These are phyloP conservation scores for Chelon auratus DNA, from an alignment of 2,797 vertebrate species.

Conservation along the genomic window DNA sequence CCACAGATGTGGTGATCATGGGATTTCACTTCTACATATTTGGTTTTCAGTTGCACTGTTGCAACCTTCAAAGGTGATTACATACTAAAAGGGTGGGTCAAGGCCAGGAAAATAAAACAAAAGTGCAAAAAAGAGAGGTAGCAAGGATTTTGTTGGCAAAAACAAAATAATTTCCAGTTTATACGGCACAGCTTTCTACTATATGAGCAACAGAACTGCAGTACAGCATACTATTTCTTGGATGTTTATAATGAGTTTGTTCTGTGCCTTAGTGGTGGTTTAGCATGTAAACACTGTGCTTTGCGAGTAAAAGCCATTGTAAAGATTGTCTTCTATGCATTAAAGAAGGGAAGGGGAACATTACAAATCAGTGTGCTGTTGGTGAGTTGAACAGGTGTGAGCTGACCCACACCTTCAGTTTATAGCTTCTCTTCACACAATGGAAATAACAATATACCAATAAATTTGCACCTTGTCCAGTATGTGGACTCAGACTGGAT, in stretches of 20 bases:
- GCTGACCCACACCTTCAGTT: conserved; percentile 62
- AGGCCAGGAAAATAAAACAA: conserved; percentile 31
- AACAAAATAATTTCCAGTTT: conserved; percentile 29
- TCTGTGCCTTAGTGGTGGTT: conserved; percentile 45
- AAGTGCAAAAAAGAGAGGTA: conserved; percentile 70
- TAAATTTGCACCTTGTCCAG: conserved; percentile 29
- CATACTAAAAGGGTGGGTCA: conserved; percentile 1
- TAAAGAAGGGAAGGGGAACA: conserved; percentile 44
- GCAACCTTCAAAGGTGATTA: conserved; percentile 5
- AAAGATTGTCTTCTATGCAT: conserved; percentile 75
- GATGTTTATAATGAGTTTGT: conserved; percentile 19
- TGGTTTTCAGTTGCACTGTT: conserved; percentile 19
- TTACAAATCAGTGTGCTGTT: conserved; percentile 83
- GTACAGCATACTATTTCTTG: conserved; percentile 7
- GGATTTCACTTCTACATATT: background rate
- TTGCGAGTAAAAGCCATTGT: conserved; percentile 47
- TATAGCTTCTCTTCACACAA: conserved; percentile 55
- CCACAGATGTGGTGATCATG: background rate
- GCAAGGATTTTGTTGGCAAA: conserved; percentile 48
- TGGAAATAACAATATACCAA: conserved; percentile 39
- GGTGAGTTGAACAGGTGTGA: conserved; percentile 72
- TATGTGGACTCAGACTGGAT: conserved; percentile 24
- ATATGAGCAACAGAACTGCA: conserved; percentile 8
- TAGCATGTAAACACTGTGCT: conserved; percentile 66
- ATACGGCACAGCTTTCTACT: conserved; percentile 13